Evolutionary conservation across 2,113 vertebrate species (phyloP), one percentile per base, ranked within the genome.

Genomic region (Psilopogon haemacephalus): DNA sequence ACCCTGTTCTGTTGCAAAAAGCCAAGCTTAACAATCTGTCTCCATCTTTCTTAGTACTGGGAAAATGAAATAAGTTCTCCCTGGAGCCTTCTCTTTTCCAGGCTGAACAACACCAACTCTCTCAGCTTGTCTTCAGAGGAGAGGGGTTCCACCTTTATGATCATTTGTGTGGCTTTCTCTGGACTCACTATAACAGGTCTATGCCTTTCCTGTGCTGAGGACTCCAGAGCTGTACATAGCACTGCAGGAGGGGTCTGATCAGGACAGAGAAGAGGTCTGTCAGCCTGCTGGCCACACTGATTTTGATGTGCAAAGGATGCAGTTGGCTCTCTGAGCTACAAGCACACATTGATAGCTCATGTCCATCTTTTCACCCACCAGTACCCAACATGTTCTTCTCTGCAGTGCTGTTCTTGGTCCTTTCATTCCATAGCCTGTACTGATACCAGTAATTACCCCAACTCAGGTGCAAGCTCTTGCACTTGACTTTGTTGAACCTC

Each of bases 301-400:
- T 46, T 28, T 44, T 12, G 26, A 30, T 67, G 11, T 24, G 19
- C 26, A 8, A 19, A 44, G 32, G 10, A 12, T 13, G 6, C 1
- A 0, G 3, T 15, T 35, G 24, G 32, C 19, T 7, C 64, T 30
- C 32, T 35, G 26, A 26, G 63, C 37, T 56, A 19, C 1, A 1
- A 44, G 27, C 1, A 2, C 26, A 46, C 15, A 5, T 35, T 67
- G n/a, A 9, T 1, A 1, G 11, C 8, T 46, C 32, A 44, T 19
- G 11, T 56, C 38, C n/a, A 24, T 4, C 9, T 44, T 56, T 23
- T 56, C 52, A 16, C 10, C 38, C 19, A 55, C n/a, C 19, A 19
- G 1, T 24, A 80, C 3, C 38, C 40, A 6, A 8, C n/a, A 19
- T 11, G 19, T 56, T 32, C 32, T 32, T 46, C 77, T 80, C 12